These are phyloP conservation scores for Brachionus paranguensis DNA, from an alignment of 1,140 invertebrate genomes.

Conservation along the genomic window DNA sequence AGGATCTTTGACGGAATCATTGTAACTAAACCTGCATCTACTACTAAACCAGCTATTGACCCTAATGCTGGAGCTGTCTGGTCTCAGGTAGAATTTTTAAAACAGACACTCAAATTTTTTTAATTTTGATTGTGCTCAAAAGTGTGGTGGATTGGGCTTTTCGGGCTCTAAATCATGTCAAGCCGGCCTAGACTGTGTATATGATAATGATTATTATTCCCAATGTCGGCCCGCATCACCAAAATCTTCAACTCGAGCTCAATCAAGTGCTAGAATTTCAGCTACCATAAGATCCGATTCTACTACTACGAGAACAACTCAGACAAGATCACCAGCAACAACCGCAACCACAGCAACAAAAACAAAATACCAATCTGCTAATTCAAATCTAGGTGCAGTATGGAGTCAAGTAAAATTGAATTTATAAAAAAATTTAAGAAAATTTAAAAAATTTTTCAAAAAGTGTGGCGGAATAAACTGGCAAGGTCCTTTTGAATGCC, in stretches of 20 bases:
- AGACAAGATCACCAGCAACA: not conserved
- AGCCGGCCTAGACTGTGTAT: not conserved
- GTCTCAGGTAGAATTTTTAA: not conserved
- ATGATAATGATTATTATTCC: not conserved
- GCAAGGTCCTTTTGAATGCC: not conserved
- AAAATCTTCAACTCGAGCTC: not conserved
- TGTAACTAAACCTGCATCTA: not conserved
- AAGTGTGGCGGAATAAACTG: not conserved
- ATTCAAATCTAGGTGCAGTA: not conserved
- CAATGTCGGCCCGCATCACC: not conserved
- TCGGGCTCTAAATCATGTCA: not conserved
- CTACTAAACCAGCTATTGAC: not conserved
- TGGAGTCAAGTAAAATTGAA: not conserved
- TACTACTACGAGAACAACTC: too few relatives aligned
- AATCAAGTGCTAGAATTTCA: not conserved
- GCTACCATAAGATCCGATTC: too few relatives aligned
- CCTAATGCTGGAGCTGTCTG: not conserved
- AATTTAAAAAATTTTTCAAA: not conserved
- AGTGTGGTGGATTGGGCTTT: not conserved
- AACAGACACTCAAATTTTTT: not conserved
- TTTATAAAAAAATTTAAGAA: not conserved
- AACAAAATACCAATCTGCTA: not conserved
- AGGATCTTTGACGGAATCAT: not conserved
- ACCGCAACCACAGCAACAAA: not conserved
- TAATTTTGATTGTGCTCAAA: not conserved